Percentiles rank a stretch among this genome's conserved stretches.
Conservation (phyloP, 2,888 invertebrate genomes). For the Zelleria hepariella region DNA sequence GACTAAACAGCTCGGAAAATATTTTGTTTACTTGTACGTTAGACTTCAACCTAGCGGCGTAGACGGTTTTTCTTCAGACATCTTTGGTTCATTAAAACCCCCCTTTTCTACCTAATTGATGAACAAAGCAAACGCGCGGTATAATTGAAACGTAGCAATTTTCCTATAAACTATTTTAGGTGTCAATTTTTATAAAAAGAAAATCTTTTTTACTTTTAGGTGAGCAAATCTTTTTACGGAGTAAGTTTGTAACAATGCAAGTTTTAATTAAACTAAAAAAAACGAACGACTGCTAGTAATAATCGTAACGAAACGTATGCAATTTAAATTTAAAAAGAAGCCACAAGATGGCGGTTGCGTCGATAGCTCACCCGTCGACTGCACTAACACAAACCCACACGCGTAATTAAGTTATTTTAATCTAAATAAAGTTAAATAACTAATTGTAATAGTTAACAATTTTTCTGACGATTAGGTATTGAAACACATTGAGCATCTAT, state of each 20-base stretch:
- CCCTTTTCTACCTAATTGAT: not conserved
- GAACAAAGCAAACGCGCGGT: not conserved
- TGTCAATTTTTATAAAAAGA: constrained; percentile 2
- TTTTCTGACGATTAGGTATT: constrained; percentile 5
- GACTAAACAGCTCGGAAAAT: not conserved
- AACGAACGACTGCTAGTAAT: constrained; percentile 8
- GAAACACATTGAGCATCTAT: constrained; percentile 16
- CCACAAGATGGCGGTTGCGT: not conserved
- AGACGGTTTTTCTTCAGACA: not conserved
- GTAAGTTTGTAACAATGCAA: constrained; percentile 20
- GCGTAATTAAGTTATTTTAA: constrained; percentile 44
- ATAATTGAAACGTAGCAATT: not conserved
- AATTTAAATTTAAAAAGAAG: not conserved
- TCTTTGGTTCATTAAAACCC: not conserved
- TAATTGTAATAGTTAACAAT: constrained; percentile 8
- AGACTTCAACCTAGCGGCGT: not conserved
- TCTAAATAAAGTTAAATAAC: constrained; percentile 18
- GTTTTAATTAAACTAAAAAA: constrained; percentile 4
- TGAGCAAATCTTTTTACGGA: constrained; percentile 7
- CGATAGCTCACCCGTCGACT: constrained; percentile 31
- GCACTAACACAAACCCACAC: constrained; percentile 69
- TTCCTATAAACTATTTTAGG: constrained; percentile 3
- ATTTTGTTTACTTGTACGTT: not conserved
- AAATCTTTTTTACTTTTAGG: not conserved
- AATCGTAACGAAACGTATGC: constrained; percentile 3